These are phyloP conservation scores for Ectropis grisescens DNA, from an alignment of 1,140 invertebrate species.

Conservation along the genomic window DNA sequence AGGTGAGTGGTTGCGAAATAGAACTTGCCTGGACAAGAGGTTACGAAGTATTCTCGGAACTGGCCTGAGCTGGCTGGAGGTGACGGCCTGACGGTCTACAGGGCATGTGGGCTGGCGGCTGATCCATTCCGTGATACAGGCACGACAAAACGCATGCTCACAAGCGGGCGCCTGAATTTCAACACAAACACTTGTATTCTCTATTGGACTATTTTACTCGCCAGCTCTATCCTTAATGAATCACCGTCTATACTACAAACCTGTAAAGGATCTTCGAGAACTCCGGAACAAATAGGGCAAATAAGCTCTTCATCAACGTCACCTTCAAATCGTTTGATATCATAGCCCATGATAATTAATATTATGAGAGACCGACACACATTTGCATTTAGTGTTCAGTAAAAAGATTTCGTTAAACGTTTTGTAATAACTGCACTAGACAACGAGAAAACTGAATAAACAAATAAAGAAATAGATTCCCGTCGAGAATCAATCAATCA, in stretches of 20 bases:
- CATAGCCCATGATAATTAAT: constrained; percentile 84
- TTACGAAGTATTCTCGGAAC: constrained; percentile 94
- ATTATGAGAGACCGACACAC: constrained; percentile 19
- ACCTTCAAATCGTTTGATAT: constrained; percentile 89
- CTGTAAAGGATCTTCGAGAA: constrained; percentile 92
- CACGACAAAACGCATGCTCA: constrained; percentile 95
- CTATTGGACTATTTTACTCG: no score
- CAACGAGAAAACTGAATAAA: no score
- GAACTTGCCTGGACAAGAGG: constrained; percentile 80
- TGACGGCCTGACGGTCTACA: constrained; percentile 90
- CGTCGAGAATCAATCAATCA: no score
- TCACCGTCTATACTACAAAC: constrained; percentile 73
- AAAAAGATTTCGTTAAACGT: no score
- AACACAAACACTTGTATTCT: no score
- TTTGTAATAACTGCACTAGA: no score
- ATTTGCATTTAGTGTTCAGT: constrained; percentile 15
- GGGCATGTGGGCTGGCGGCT: constrained; percentile 93
- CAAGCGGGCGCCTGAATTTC: constrained; percentile 88
- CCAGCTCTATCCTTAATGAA: no score
- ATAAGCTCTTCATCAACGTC: constrained; percentile 93
- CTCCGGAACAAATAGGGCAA: constrained; percentile 92
- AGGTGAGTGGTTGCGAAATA: constrained; percentile 24
- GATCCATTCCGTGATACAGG: constrained; percentile 96
- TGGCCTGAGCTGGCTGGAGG: constrained; percentile 86
- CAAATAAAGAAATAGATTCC: no score